phyloP scores from a whole-genome alignment of 2,888 invertebrate species.

The Falcaria lacertinaria region DNA sequence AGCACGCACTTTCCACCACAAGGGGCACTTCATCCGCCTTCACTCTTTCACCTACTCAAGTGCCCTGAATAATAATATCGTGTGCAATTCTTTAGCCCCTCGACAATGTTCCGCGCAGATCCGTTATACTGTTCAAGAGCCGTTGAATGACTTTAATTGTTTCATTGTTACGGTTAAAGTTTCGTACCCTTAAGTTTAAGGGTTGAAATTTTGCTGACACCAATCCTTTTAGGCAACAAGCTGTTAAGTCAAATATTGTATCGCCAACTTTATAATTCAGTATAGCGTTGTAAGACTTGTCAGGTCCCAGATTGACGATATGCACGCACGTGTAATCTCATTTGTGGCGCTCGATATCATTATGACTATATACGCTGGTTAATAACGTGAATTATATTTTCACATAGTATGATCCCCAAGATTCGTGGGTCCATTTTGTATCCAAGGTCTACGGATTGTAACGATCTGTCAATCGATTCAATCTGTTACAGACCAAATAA shows the following conservation, averaged over 20 bases:
- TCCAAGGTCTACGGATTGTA: slow-evolving; percentile 9
- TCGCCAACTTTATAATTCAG: no score
- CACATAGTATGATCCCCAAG: no score
- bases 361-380: no score
- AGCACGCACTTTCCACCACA: slow-evolving; percentile 48
- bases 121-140: slow-evolving; percentile 47
- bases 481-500: slow-evolving; percentile 35
- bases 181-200: slow-evolving; percentile 25
- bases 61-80: slow-evolving; percentile 53
- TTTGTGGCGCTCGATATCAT: no score
- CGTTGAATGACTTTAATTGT: slow-evolving; percentile 44
- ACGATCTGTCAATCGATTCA: no score
- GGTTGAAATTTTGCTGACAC: slow-evolving; percentile 33
- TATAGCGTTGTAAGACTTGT: no score
- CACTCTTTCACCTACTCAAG: slow-evolving; percentile 50
- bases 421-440: no score
- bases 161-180: slow-evolving; percentile 43
- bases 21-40: slow-evolving; percentile 47
- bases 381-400: no score
- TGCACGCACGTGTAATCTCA: no score
- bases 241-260: neutral
- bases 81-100: slow-evolving; percentile 44
- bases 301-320: no score
- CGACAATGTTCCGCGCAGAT: slow-evolving; percentile 36
- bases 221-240: slow-evolving; percentile 16